These are phyloP conservation scores for Phrynocephalus versicolor DNA, from an alignment of 2,113 vertebrate species.

Conservation along the genomic window DNA sequence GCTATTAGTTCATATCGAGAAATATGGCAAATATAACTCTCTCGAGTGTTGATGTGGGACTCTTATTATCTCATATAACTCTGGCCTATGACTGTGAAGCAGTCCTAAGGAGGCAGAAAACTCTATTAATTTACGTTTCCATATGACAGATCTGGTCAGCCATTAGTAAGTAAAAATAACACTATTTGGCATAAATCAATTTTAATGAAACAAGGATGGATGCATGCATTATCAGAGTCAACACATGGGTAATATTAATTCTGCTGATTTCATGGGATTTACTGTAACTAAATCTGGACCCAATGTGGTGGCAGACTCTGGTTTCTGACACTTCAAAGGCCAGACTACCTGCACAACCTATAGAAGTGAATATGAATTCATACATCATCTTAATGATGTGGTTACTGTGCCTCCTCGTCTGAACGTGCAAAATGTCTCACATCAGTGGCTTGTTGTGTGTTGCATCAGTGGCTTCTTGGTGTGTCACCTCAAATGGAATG, in stretches of 20 bases:
- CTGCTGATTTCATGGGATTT: not conserved
- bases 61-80: conserved; percentile 35
- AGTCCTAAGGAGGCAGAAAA: no score
- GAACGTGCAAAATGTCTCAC: not conserved
- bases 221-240: no score
- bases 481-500: not conserved
- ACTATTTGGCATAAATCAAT: not conserved
- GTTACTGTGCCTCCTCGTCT: not conserved
- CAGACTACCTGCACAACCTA: not conserved
- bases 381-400: not conserved
- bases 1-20: conserved; percentile 79
- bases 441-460: no score
- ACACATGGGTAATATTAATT: not conserved
- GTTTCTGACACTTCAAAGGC: no score
- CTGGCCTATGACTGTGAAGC: not conserved
- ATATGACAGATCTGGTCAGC: not conserved
- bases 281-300: not conserved
- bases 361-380: not conserved
- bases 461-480: no score
- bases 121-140: no score
- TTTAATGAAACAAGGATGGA: not conserved
- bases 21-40: conserved; percentile 56
- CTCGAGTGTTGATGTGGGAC: conserved; percentile 44
- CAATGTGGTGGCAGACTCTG: not conserved
- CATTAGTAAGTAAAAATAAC: not conserved